Percentiles rank a stretch among this genome's conserved stretches.
Evolutionary conservation across 1,140 invertebrate species (phyloP).

Genomic region (Leucophenga varia): DNA sequence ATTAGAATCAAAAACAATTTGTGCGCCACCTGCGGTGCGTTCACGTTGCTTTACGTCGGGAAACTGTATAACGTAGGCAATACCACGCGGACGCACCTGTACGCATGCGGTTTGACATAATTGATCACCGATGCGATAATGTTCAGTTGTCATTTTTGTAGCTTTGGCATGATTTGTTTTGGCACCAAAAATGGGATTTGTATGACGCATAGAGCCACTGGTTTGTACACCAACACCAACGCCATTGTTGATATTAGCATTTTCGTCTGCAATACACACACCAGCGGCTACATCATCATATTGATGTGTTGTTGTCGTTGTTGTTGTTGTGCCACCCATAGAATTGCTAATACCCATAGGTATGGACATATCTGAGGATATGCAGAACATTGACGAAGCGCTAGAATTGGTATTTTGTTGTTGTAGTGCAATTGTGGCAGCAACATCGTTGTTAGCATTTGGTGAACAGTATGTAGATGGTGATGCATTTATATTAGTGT

Average conservation of each 20-base stretch:
- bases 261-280: neutral
- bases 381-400: conserved; percentile 36
- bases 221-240: conserved; percentile 14
- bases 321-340: conserved; percentile 30
- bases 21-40: neutral
- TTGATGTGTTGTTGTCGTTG: conserved; percentile 41
- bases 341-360: conserved; percentile 35
- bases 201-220: conserved; percentile 1
- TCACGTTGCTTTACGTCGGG: neutral
- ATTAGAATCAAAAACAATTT: too few relatives aligned
- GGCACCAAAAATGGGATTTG: conserved; percentile 19
- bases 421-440: neutral
- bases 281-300: conserved; percentile 46
- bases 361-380: conserved; percentile 49
- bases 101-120: conserved; percentile 7
- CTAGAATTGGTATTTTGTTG: conserved; percentile 4
- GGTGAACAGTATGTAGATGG: neutral
- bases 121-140: neutral
- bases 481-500: too few relatives aligned
- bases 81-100: conserved; percentile 25
- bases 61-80: conserved; percentile 36
- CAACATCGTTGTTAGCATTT: neutral
- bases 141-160: conserved; percentile 25
- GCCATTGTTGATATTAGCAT: neutral
- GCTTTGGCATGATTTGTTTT: conserved; percentile 7